Base-by-base conservation (phyloP, 2,888 invertebrate genomes). In the Achlya flavicornis region DNA sequence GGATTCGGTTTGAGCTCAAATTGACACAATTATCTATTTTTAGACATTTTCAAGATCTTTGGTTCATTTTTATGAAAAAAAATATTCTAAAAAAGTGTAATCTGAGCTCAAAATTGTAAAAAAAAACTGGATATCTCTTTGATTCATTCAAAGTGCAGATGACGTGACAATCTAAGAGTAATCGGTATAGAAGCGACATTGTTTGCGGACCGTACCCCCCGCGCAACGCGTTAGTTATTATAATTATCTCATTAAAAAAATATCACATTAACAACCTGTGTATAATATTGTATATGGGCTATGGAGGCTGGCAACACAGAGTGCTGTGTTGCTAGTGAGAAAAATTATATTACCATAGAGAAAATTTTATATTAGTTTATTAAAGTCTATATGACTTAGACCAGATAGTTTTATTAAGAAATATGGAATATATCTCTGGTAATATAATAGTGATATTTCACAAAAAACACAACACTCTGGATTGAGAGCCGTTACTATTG, bases 281-380 rank as follows among this genome's bases (percentile, higher is more conserved):
- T 89, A 88, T 91, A 86, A 71, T 75, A 86, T 86, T 87, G 87
- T 90, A 92, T 91, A 92, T 88, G 84, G 88, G 80, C 89, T 90
- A 89, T 91, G 90, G 93, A 85, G 87, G 81, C 79, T 71, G 16
- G 0, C 46, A 63, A 38, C 71, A 65, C 86, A 92, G 83, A 92
- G 75, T 84, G 83, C 81, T 69, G 57, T 85, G 83, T 90, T 81
- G 19, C 68, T 67, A 70, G 53, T 41, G 16, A 41, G 10, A 32
- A 57, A 66, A 53, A 6, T 38, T 26, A 60, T 35, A 41, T 60
- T 46, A 69, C 35, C 58, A 59, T 16, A 62, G 58, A 58, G n/a
- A 19, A 26, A n/a, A 58, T 38, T n/a, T 12, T 35, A 35, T 10
- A 8, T 38, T 8, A 38, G 38, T 38, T 38, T 41, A 41, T 41